Evolutionary conservation across 2,888 invertebrate species (phyloP).

Genomic region (Leuctra nigra): DNA sequence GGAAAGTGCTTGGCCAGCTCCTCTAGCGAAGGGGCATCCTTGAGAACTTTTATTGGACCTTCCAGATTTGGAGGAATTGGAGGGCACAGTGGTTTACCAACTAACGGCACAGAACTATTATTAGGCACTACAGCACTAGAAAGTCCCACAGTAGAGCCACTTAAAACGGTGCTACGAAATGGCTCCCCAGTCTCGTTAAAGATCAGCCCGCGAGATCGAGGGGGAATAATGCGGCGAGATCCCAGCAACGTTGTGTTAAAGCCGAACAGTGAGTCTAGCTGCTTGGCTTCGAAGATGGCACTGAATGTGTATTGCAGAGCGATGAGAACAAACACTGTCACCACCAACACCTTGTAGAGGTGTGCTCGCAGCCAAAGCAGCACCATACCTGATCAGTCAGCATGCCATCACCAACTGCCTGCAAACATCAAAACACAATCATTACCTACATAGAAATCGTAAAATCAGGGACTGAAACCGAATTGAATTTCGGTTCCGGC

Average conservation of each 20-base stretch:
- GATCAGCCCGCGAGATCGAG: conserved; percentile 5
- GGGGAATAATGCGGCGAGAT: background rate
- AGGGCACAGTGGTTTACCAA: conserved; percentile 47
- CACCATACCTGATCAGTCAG: conserved; percentile 40
- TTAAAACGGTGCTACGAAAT: background rate
- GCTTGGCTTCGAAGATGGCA: conserved; percentile 51
- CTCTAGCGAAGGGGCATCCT: conserved; percentile 55
- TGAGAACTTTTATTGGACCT: conserved; percentile 4
- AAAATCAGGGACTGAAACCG: too few relatives aligned
- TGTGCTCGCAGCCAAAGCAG: conserved; percentile 46
- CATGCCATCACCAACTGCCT: too few relatives aligned
- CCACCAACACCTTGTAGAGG: conserved; percentile 50
- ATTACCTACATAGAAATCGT: too few relatives aligned
- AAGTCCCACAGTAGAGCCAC: conserved; percentile 2
- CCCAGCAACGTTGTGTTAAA: conserved; percentile 21
- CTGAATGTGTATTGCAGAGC: conserved; percentile 65
- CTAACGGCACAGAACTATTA: conserved; percentile 8
- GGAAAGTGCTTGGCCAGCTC: conserved; percentile 59
- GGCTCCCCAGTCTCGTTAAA: conserved; percentile 5
- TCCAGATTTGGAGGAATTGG: conserved; percentile 57
- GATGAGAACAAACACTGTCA: conserved; percentile 56
- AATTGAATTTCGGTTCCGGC: too few relatives aligned
- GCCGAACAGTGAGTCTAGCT: conserved; percentile 29
- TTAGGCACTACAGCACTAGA: background rate
- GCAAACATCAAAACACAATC: too few relatives aligned